Conservation (phyloP, 1,140 invertebrate species). For the Trichonephila clavata region DNA sequence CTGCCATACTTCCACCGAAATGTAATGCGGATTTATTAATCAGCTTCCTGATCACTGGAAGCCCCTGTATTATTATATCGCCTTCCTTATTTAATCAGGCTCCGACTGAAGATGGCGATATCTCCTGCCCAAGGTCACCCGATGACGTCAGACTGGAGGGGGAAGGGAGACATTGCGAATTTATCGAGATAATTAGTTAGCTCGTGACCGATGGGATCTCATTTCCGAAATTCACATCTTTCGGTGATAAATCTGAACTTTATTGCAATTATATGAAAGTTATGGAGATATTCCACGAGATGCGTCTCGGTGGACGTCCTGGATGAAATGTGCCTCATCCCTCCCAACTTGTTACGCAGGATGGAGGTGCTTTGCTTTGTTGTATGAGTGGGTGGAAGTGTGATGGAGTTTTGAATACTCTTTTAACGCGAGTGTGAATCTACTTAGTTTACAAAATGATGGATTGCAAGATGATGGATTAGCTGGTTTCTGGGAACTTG, state of each 20-base stretch:
- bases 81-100: conserved; percentile 26
- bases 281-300: background rate
- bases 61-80: background rate
- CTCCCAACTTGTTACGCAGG: background rate
- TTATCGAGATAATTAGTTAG: conserved; percentile 35
- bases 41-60: background rate
- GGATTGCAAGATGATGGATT: too few relatives aligned
- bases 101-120: background rate
- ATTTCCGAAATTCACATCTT: conserved; percentile 26
- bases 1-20: background rate
- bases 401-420: background rate
- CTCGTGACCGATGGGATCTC: conserved; percentile 24
- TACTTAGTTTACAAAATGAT: too few relatives aligned
- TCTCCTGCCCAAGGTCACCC: background rate
- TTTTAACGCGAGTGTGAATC: background rate
- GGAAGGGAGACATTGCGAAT: background rate
- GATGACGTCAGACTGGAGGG: background rate
- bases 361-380: background rate
- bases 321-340: background rate
- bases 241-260: conserved; percentile 12
- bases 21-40: background rate
- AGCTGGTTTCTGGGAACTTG: too few relatives aligned
- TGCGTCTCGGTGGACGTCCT: background rate
- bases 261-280: conserved; percentile 12
- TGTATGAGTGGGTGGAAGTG: background rate